Conservation (phyloP, 2,113 vertebrate species). For the Xenus cinereus region DNA sequence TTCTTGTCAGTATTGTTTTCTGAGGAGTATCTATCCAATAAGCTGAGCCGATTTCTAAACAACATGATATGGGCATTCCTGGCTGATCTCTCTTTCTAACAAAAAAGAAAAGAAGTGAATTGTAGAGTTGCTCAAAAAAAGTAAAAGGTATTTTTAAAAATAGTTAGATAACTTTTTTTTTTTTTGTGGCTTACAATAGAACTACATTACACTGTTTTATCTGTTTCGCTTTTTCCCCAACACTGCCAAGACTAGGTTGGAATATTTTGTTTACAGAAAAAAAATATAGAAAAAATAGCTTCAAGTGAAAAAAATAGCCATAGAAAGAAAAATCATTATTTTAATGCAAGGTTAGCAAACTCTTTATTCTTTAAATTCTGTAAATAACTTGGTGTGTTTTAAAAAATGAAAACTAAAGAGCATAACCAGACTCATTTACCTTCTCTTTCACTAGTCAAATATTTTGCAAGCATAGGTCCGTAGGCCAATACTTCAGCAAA, state of each 20-base stretch:
- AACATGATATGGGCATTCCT: fast-evolving
- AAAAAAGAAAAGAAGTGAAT: not conserved
- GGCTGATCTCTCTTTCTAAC: not conserved
- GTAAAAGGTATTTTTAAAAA: fast-evolving
- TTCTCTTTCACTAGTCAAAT: not conserved
- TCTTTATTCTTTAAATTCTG: not conserved
- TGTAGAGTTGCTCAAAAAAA: not conserved
- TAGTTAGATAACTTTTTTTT: not conserved
- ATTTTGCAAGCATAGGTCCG: not conserved
- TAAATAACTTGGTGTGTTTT: not conserved
- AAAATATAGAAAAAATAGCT: not conserved
- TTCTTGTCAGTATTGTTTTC: not conserved
- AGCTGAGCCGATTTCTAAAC: not conserved
- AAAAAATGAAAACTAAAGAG: not conserved
- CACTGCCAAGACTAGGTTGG: not conserved
- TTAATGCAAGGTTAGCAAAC: not conserved
- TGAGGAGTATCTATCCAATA: not conserved
- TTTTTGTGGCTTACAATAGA: not conserved
- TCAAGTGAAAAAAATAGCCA: not conserved
- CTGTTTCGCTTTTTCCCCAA: not conserved
- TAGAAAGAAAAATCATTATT: not conserved
- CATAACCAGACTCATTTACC: not conserved
- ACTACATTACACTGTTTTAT: not conserved
- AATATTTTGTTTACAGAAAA: not conserved
- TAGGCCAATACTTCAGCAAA: not conserved